Conservation (phyloP, 2,888 invertebrate species). For the Ophion ventricosus region DNA sequence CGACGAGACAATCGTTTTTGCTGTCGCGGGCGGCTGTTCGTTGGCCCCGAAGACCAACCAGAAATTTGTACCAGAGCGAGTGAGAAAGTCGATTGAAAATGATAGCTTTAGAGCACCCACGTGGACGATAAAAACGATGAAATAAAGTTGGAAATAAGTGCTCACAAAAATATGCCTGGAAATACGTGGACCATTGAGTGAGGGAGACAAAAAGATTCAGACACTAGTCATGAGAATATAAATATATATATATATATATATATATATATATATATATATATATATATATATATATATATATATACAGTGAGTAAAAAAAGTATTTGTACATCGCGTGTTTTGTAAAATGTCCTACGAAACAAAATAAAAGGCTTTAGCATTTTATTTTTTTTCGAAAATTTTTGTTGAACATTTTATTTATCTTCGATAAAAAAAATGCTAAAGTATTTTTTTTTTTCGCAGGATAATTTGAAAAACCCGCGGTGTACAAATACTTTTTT, state of each 20-base stretch:
- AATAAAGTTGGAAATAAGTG: slow-evolving; percentile 46
- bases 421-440: no score
- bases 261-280: background rate
- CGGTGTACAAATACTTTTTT: no score
- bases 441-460: no score
- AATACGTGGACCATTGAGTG: slow-evolving; percentile 22
- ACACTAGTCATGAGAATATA: background rate
- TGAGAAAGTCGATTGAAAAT: slow-evolving; percentile 20
- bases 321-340: no score
- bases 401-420: no score
- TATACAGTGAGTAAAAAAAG: no score
- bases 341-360: no score
- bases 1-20: slow-evolving; percentile 41
- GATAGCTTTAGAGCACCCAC: slow-evolving; percentile 35
- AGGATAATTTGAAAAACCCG: no score
- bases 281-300: background rate
- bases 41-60: slow-evolving; percentile 51
- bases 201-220: slow-evolving; percentile 3
- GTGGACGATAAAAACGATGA: slow-evolving; percentile 43
- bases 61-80: slow-evolving; percentile 24
- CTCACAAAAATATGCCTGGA: slow-evolving; percentile 19
- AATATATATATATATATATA: background rate
- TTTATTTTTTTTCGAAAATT: no score
- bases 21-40: slow-evolving; percentile 33
- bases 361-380: no score